Evolutionary conservation across 2,888 invertebrate species (phyloP).

Genomic region (Drosophila anomelani): DNA sequence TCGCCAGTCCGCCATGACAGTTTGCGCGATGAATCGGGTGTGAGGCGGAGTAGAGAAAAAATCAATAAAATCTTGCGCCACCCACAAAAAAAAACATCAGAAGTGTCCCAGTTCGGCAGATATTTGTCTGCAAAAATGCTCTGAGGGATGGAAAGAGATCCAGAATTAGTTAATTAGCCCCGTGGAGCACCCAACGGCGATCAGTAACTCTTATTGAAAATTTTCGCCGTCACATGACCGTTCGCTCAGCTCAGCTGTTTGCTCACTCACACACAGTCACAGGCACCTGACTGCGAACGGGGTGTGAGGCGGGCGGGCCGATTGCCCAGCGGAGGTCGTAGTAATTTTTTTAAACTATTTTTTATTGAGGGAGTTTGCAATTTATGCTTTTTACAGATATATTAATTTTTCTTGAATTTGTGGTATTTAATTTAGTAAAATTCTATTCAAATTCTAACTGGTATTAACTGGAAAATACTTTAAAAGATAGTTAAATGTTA

Average conservation of each 20-base stretch:
- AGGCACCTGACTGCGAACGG: slow-evolving; percentile 68
- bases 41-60: slow-evolving; percentile 68
- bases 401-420: neutral
- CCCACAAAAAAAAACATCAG: slow-evolving; percentile 8
- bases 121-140: neutral
- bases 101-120: slow-evolving; percentile 3
- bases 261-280: slow-evolving; percentile 64
- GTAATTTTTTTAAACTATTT: slow-evolving; percentile 15
- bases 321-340: slow-evolving; percentile 19
- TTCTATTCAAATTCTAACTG: neutral
- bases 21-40: slow-evolving; percentile 64
- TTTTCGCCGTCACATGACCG: slow-evolving; percentile 76
- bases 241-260: slow-evolving; percentile 70
- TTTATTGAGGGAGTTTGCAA: neutral
- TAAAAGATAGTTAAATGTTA: neutral
- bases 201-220: slow-evolving; percentile 52
- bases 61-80: slow-evolving; percentile 64
- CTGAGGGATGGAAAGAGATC: neutral
- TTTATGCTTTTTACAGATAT: neutral
- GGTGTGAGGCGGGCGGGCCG: slow-evolving; percentile 37
- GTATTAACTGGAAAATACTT: too few species aligned
- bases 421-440: neutral
- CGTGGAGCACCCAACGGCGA: slow-evolving; percentile 10
- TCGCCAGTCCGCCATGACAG: slow-evolving; percentile 77
- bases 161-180: neutral